phyloP scores from a whole-genome alignment of 1,140 invertebrate species.

The Zaprionus ghesquierei region DNA sequence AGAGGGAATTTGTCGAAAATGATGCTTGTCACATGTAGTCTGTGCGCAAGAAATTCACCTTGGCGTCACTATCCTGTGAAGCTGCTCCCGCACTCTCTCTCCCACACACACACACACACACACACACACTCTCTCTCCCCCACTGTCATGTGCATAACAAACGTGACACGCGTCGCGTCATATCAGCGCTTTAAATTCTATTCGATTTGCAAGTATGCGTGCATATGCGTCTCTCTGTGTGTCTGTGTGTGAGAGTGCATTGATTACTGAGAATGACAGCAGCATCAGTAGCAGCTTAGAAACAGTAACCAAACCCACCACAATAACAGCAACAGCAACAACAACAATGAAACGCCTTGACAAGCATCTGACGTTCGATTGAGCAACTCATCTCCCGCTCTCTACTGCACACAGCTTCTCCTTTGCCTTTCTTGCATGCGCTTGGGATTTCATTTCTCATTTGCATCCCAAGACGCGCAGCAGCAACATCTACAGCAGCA shows the following conservation, averaged over 20 bases:
- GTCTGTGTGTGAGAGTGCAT: conserved; percentile 21
- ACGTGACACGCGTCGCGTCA: conserved; percentile 8
- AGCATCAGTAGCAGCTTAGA: conserved; percentile 20
- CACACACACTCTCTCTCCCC: neutral
- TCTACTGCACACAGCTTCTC: neutral
- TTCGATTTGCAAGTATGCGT: conserved; percentile 5
- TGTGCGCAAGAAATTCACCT: too few relatives aligned
- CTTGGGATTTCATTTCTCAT: neutral
- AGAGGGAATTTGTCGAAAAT: neutral
- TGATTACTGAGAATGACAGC: conserved; percentile 37
- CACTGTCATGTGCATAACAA: too few relatives aligned
- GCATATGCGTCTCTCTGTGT: neutral
- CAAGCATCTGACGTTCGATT: conserved; percentile 23
- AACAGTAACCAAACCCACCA: conserved; percentile 12
- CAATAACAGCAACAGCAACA: conserved; percentile 5
- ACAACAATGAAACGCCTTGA: conserved; percentile 11
- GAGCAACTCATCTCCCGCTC: conserved; percentile 3
- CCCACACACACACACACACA: neutral
- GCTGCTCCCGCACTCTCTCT: too few relatives aligned
- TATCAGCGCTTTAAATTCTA: conserved; percentile 28
- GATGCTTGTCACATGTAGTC: neutral
- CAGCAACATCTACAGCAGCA: neutral
- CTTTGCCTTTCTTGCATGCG: neutral
- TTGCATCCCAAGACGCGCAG: conserved; percentile 7
- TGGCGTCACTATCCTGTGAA: too few relatives aligned